Conservation (phyloP, 1,140 invertebrate species). For the Brachionus calyciflorus region DNA sequence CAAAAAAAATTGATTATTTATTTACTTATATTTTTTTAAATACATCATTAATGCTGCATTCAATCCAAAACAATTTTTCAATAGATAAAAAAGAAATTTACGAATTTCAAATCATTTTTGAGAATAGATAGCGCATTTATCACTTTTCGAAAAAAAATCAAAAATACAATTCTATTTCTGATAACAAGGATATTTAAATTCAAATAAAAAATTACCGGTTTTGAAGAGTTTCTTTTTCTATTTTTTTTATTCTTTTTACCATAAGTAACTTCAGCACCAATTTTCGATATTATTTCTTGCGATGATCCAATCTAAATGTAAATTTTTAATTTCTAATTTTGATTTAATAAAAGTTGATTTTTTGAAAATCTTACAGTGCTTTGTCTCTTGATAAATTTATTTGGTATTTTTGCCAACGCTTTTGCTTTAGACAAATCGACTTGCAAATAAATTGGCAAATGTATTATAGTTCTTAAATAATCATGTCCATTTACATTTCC, state of each 20-base stretch:
- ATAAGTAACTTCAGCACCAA: not conserved
- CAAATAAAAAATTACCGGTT: no score
- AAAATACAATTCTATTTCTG: no score
- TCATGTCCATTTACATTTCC: slow-evolving; percentile 80
- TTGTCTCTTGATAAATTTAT: not conserved
- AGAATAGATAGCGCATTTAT: no score
- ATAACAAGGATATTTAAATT: no score
- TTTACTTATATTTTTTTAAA: no score
- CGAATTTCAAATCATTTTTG: no score
- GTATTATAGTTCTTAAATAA: slow-evolving; percentile 91
- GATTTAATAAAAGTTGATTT: not conserved
- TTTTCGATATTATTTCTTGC: not conserved
- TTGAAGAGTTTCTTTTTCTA: not conserved
- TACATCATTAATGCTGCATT: no score
- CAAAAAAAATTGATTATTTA: no score
- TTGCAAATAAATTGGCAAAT: slow-evolving; percentile 93
- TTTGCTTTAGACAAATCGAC: slow-evolving; percentile 25
- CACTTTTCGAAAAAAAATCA: no score
- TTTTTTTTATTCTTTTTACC: slow-evolving; percentile 5
- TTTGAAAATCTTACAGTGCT: not conserved
- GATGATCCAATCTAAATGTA: slow-evolving; percentile 18
- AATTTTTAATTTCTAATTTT: not conserved
- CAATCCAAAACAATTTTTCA: no score
- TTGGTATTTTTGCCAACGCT: slow-evolving; percentile 4
- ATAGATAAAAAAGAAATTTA: no score